Evolutionary conservation across 2,113 vertebrate genomes (phyloP).

Genomic region (Anthoscopus minutus): DNA sequence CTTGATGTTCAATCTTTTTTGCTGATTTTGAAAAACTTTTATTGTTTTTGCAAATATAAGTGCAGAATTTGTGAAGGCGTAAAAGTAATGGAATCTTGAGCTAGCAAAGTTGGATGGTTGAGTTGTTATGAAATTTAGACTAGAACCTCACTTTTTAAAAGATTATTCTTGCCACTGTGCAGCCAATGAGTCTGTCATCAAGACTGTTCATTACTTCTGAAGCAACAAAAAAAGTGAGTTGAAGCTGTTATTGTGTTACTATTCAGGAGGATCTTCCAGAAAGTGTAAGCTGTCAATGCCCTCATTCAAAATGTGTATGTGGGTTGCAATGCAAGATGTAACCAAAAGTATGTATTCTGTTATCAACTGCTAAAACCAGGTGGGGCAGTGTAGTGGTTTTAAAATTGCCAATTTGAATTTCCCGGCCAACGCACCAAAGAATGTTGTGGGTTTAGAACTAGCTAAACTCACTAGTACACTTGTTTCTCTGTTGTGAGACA

Average conservation of each 20-base stretch:
- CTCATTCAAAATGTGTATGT: background rate
- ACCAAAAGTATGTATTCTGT: too few species aligned
- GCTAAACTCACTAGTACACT: too few species aligned
- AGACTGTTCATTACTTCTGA: background rate
- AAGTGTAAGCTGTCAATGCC: accelerated
- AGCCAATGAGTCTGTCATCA: background rate
- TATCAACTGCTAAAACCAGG: too few species aligned
- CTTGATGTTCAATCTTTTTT: background rate
- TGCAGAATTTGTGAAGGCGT: background rate
- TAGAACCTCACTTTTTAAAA: background rate
- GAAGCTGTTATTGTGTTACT: background rate
- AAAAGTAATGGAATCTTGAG: background rate
- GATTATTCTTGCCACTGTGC: background rate
- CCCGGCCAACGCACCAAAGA: too few species aligned
- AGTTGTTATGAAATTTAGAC: background rate
- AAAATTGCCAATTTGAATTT: too few species aligned
- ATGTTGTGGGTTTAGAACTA: too few species aligned
- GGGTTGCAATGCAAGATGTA: too few species aligned
- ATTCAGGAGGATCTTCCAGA: background rate
- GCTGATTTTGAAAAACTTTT: background rate
- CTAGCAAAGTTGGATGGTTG: background rate
- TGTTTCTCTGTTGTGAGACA: too few species aligned
- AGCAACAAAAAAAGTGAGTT: background rate
- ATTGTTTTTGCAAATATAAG: background rate
- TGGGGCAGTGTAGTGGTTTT: too few species aligned